These are phyloP conservation scores for Oligia fasciuncula DNA, from an alignment of 2,888 invertebrate genomes.

Conservation along the genomic window DNA sequence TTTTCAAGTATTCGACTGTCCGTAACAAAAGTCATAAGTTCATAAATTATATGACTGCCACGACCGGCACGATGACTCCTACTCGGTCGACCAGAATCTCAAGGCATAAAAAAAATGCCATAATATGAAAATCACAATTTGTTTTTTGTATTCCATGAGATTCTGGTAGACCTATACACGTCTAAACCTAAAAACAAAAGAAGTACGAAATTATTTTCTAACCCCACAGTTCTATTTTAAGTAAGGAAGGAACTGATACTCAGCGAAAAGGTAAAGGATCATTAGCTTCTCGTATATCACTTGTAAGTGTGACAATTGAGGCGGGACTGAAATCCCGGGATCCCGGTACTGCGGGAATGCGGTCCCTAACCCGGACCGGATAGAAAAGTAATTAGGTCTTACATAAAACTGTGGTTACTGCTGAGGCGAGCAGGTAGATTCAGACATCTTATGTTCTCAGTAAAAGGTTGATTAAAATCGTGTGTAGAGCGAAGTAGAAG, in stretches of 20 bases:
- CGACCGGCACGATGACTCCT: neutral
- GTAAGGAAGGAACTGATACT: slow-evolving; percentile 28
- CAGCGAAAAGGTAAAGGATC: slow-evolving; percentile 56
- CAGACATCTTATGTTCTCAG: neutral
- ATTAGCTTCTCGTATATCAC: slow-evolving; percentile 68
- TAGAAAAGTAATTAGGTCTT: slow-evolving; percentile 72
- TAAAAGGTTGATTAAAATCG: slow-evolving; percentile 30
- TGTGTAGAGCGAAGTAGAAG: neutral
- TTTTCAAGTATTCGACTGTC: neutral
- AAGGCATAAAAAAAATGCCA: too few species aligned
- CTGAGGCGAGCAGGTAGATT: slow-evolving; percentile 46
- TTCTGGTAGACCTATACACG: too few species aligned
- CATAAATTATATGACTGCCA: neutral
- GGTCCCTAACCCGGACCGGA: slow-evolving; percentile 44
- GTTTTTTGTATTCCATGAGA: too few species aligned
- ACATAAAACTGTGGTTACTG: slow-evolving; percentile 54
- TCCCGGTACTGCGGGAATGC: slow-evolving; percentile 51
- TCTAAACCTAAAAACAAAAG: slow-evolving; percentile 19
- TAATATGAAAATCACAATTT: too few species aligned
- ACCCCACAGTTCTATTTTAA: slow-evolving; percentile 16
- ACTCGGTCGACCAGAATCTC: too few species aligned
- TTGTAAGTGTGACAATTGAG: slow-evolving; percentile 63
- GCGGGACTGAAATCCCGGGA: slow-evolving; percentile 48
- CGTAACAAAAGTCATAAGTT: neutral
- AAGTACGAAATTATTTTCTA: neutral